A percentile compares a stretch with the other conserved stretches of the same genome.
phyloP scores from a whole-genome alignment of 2,113 vertebrate genomes.

The Neotragus pygmaeus region DNA sequence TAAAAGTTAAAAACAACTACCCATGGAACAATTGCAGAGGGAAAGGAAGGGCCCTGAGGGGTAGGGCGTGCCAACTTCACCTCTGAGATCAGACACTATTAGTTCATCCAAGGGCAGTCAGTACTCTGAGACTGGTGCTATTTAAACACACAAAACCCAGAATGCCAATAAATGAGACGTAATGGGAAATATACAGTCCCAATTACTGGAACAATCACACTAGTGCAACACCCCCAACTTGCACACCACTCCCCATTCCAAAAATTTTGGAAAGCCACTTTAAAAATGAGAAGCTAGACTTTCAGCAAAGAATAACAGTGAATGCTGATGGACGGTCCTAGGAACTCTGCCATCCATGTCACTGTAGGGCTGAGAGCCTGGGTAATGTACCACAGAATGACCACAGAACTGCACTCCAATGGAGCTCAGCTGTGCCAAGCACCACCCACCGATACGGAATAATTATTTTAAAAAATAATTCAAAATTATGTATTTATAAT shows the following conservation, averaged over 20 bases:
- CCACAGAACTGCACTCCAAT: neutral
- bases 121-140: constrained; percentile 23
- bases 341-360: neutral
- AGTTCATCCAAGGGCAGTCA: constrained; percentile 23
- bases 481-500: neutral
- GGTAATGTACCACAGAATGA: neutral
- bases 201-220: constrained; percentile 22
- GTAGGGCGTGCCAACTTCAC: neutral
- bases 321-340: neutral
- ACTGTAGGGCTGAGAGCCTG: neutral
- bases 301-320: neutral
- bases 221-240: neutral
- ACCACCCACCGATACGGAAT: neutral
- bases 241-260: neutral
- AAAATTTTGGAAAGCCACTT: constrained; percentile 6
- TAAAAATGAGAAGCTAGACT: neutral
- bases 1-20: constrained; percentile 22
- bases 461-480: constrained; percentile 15
- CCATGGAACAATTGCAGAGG: neutral
- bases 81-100: constrained; percentile 14
- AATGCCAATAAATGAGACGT: constrained; percentile 34
- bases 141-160: neutral
- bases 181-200: constrained; percentile 33
- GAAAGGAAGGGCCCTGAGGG: neutral
- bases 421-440: neutral